These are phyloP conservation scores for Elaeidobius kamerunicus DNA, from an alignment of 2,888 invertebrate genomes.

Conservation along the genomic window DNA sequence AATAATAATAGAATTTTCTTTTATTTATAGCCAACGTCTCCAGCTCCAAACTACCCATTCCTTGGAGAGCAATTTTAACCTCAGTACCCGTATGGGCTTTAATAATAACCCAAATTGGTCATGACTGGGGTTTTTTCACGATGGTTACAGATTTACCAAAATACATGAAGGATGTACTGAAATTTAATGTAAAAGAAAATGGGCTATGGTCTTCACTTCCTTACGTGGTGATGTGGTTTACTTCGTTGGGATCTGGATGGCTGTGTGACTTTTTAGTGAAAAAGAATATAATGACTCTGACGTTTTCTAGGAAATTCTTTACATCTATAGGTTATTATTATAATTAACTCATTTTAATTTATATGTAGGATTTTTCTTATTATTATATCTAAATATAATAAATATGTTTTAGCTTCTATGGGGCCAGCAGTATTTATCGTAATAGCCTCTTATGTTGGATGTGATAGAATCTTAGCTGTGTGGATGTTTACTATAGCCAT, in stretches of 20 bases:
- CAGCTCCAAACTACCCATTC: conserved; percentile 51
- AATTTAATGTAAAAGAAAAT: conserved; percentile 47
- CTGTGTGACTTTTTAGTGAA: conserved; percentile 67
- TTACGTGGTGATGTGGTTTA: conserved; percentile 62
- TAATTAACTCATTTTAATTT: too few relatives aligned
- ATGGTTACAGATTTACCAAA: conserved; percentile 68
- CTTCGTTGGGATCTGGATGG: conserved; percentile 60
- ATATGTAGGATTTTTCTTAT: too few relatives aligned
- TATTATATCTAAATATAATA: not conserved
- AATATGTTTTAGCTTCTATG: conserved; percentile 61
- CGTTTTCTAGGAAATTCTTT: conserved; percentile 61
- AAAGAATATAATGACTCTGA: conserved; percentile 54
- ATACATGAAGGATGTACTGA: conserved; percentile 59
- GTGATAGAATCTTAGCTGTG: conserved; percentile 53
- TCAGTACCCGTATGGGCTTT: conserved; percentile 72
- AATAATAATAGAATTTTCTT: too few relatives aligned
- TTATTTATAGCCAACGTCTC: conserved; percentile 17
- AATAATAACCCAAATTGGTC: conserved; percentile 68
- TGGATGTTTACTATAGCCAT: conserved; percentile 58
- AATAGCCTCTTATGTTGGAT: conserved; percentile 62
- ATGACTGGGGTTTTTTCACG: conserved; percentile 70
- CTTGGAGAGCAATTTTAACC: conserved; percentile 68
- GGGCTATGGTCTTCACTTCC: conserved; percentile 61
- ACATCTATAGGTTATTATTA: conserved; percentile 67
- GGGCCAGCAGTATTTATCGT: conserved; percentile 62